Evolutionary conservation across 2,888 invertebrate genomes (phyloP).

Genomic region (Macrophya alboannulata): DNA sequence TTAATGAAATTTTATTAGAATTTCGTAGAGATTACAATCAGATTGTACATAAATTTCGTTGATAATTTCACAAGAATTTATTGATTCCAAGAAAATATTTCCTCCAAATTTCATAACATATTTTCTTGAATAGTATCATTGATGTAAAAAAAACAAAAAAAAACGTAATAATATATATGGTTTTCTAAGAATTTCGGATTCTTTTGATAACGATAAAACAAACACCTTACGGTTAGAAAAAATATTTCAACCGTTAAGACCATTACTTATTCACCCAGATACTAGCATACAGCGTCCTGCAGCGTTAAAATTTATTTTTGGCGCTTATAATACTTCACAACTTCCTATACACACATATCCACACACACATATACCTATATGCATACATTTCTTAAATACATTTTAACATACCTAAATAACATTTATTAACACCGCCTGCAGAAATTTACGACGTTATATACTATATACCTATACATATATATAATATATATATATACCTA

Average conservation of each 20-base stretch:
- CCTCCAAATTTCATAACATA: background rate
- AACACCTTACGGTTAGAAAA: background rate
- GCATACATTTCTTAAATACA: background rate
- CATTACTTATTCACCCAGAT: slow-evolving; percentile 10
- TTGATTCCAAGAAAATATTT: background rate
- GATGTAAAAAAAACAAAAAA: background rate
- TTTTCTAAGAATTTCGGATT: background rate
- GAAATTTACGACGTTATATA: background rate
- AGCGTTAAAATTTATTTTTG: slow-evolving; percentile 32
- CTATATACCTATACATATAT: no score
- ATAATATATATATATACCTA: no score
- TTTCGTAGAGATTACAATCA: background rate
- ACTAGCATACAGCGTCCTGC: background rate
- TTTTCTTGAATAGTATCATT: background rate
- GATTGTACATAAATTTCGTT: background rate
- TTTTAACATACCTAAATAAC: background rate
- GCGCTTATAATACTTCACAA: slow-evolving; percentile 22
- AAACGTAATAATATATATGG: background rate
- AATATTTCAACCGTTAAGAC: background rate
- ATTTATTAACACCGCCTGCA: background rate
- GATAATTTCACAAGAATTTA: background rate
- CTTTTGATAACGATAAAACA: background rate
- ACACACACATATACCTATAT: background rate
- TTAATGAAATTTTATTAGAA: background rate
- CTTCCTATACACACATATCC: background rate